phyloP scores from a whole-genome alignment of 1,140 invertebrate genomes.

The Brachionus angularis region DNA sequence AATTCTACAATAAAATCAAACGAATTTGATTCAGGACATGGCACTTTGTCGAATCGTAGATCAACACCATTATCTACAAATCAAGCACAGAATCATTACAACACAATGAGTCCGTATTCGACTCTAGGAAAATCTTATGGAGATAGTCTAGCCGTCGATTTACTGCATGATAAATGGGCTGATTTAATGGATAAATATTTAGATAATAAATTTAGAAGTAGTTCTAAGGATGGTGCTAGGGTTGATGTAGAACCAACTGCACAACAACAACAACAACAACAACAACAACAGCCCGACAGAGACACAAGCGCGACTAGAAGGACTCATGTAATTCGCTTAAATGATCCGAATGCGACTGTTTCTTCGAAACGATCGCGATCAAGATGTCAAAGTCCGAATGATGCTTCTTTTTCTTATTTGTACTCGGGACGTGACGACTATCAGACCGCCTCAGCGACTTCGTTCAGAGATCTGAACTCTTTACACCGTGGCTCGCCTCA shows the following conservation, averaged over 20 bases:
- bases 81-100: not conserved
- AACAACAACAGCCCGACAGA: not conserved
- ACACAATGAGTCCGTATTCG: slow-evolving; percentile 28
- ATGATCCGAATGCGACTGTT: slow-evolving; percentile 20
- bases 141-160: not conserved
- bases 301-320: not conserved
- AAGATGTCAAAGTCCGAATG: slow-evolving; percentile 33
- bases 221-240: not conserved
- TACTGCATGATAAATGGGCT: slow-evolving; percentile 33
- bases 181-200: slow-evolving; percentile 42
- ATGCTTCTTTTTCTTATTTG: slow-evolving; percentile 36
- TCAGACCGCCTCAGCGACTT: slow-evolving; percentile 26
- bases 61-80: not conserved
- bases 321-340: slow-evolving; percentile 28
- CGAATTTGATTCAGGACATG: not conserved
- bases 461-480: slow-evolving; percentile 19
- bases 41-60: not conserved
- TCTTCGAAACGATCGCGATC: slow-evolving; percentile 7
- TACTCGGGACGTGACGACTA: slow-evolving; percentile 37
- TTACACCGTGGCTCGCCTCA: slow-evolving; percentile 13
- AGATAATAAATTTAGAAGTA: slow-evolving; percentile 33
- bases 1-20: not conserved
- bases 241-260: too few relatives aligned
- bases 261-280: too few relatives aligned
- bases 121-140: slow-evolving; percentile 31